These are phyloP conservation scores for Helarctos malayanus DNA, from an alignment of 2,797 vertebrate species.

Conservation along the genomic window DNA sequence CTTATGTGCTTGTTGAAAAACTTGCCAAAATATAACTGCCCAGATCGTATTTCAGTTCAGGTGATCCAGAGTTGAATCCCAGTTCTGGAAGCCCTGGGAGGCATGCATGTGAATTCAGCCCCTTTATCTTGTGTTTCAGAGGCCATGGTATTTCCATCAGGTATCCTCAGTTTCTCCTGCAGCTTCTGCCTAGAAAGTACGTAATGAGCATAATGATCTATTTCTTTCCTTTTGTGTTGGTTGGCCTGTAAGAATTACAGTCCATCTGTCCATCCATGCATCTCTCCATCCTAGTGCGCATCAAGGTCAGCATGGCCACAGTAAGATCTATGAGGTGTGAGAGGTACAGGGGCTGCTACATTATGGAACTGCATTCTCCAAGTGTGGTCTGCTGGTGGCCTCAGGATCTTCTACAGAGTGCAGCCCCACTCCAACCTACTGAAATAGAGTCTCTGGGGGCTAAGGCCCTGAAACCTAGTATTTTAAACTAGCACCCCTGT, in stretches of 20 bases:
- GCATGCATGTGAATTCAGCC: not conserved
- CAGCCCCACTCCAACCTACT: not conserved
- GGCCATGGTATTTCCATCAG: not conserved
- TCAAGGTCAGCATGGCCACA: not conserved
- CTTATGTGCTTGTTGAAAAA: conserved; percentile 31
- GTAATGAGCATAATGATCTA: not conserved
- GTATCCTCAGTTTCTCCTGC: not conserved
- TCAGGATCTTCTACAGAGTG: not conserved
- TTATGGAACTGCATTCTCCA: not conserved
- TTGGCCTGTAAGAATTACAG: not conserved
- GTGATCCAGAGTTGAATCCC: not conserved
- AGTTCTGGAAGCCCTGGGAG: not conserved
- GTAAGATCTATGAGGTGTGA: not conserved
- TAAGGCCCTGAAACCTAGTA: not conserved
- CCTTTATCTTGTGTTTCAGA: not conserved
- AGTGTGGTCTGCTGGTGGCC: not conserved
- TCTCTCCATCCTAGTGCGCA: not conserved
- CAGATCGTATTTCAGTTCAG: not conserved
- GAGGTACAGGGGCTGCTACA: not conserved
- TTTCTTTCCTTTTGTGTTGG: conserved; percentile 7
- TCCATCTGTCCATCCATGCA: not conserved
- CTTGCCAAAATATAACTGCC: not conserved
- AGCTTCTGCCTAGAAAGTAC: not conserved
- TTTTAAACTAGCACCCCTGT: not conserved
- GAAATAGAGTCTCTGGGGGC: not conserved